Evolutionary conservation across 92 coral and sea anemone species (phyloP), one percentile per base, ranked within the genome.

Genomic region (Porites lobata): DNA sequence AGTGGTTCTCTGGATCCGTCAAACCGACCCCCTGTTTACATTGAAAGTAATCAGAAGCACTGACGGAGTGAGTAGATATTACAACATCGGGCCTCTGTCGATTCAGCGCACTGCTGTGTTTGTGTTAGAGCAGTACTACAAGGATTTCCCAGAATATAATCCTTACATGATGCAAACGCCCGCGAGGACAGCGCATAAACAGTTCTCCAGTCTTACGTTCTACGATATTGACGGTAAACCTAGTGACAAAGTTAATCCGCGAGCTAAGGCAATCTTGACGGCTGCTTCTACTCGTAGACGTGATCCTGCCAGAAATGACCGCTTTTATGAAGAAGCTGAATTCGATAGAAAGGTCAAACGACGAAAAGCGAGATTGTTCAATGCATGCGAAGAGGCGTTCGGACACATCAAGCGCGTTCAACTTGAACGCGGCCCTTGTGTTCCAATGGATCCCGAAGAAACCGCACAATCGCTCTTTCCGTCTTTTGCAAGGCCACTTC

Each of bases 371-470:
- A 93, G 99, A 11, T 69, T 97, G 24, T 85, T 76, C 11, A 93
- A 94, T 38, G 96, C 95, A 0, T 93, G 98, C 24, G 99, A 97
- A 61, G 99, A 97, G 87, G 99, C 99, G 17, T 97, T 97, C 78
- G 95, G 98, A 22, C 99, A 97, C 69, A 94, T 97, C 71, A 94
- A 94, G 81, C 91, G 96, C 50, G 90, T 97, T 4, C 98, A 97
- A 78, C 86, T 95, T 54, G 99, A 95, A 59, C 90, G 99, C 72
- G 98, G 98, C 4, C 98, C 99, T 15, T 96, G 97, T 91, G 94
- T 94, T 21, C 99, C 99, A 7, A 94, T 97, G 98, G 99, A 97
- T 56, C 98, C 98, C 51, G 99, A 97, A 89, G 99, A 97, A 89
- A 91, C 99, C 32, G 99, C 99, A 13, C 99, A 97, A 76, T 96